Percentiles rank a stretch among this genome's conserved stretches.
These are phyloP conservation scores for Brachypteracias leptosomus DNA, from an alignment of 2,113 vertebrate genomes.

Conservation along the genomic window DNA sequence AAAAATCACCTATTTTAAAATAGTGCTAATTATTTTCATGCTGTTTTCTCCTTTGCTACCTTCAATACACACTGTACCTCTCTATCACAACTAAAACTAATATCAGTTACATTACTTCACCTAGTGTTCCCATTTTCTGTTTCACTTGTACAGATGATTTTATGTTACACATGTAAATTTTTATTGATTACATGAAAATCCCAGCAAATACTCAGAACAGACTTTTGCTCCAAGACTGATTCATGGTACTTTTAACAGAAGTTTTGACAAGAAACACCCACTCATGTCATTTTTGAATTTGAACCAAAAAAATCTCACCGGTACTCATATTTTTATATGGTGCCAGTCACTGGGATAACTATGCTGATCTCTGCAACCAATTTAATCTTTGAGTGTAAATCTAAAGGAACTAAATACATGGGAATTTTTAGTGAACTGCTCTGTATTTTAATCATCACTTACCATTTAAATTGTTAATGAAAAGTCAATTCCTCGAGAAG, in stretches of 20 bases:
- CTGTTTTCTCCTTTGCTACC: background rate
- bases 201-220: background rate
- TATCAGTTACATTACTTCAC: background rate
- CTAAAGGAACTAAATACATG: background rate
- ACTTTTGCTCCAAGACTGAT: no score
- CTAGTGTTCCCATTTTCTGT: background rate
- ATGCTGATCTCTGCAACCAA: background rate
- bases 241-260: no score
- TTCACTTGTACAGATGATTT: background rate
- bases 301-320: background rate
- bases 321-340: slow-evolving; percentile 23
- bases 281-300: background rate
- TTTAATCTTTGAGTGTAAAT: slow-evolving; percentile 18
- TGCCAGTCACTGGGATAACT: background rate
- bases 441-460: slow-evolving; percentile 47
- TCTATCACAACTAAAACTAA: background rate
- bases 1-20: background rate
- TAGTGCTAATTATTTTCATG: slow-evolving; percentile 7
- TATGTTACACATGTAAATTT: background rate
- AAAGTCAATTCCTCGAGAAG: background rate
- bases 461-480: slow-evolving; percentile 41
- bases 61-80: background rate
- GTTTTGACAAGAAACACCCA: no score
- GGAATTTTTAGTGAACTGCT: background rate
- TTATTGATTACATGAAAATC: background rate